phyloP scores from a whole-genome alignment of 2,888 invertebrate species.

The Tetragonula carbonaria region DNA sequence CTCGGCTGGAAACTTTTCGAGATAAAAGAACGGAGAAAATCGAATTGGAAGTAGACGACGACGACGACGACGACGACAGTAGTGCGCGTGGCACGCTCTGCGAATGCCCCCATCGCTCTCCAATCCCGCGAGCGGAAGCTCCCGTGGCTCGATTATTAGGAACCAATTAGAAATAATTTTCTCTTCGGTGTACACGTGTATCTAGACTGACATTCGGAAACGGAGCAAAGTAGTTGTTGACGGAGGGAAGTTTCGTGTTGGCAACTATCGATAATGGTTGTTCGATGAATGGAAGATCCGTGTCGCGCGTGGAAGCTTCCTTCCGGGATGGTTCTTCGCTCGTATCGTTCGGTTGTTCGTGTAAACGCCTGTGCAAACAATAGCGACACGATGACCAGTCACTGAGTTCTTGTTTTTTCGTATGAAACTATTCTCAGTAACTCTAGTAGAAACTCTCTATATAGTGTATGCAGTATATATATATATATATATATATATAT shows the following conservation, averaged over 20 bases:
- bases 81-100: too few species aligned
- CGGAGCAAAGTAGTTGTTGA: neutral
- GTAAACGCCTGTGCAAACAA: neutral
- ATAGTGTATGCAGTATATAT: too few species aligned
- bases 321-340: conserved; percentile 6
- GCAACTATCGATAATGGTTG: conserved; percentile 44
- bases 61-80: neutral
- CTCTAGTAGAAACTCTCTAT: too few species aligned
- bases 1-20: conserved; percentile 32
- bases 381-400: too few species aligned
- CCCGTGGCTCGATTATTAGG: conserved; percentile 25
- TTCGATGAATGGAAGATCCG: conserved; percentile 46
- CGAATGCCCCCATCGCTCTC: too few species aligned
- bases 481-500: too few species aligned
- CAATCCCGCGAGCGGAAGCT: neutral
- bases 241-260: conserved; percentile 42
- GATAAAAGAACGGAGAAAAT: conserved; percentile 40
- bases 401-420: neutral
- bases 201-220: conserved; percentile 25
- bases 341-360: conserved; percentile 25
- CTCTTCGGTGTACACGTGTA: neutral
- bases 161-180: conserved; percentile 46
- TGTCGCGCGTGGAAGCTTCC: conserved; percentile 25
- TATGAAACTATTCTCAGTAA: neutral
- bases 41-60: conserved; percentile 8